A percentile compares a stretch with the other conserved stretches of the same genome.
phyloP scores from a whole-genome alignment of 2,113 vertebrate species.

The Osmerus mordax region DNA sequence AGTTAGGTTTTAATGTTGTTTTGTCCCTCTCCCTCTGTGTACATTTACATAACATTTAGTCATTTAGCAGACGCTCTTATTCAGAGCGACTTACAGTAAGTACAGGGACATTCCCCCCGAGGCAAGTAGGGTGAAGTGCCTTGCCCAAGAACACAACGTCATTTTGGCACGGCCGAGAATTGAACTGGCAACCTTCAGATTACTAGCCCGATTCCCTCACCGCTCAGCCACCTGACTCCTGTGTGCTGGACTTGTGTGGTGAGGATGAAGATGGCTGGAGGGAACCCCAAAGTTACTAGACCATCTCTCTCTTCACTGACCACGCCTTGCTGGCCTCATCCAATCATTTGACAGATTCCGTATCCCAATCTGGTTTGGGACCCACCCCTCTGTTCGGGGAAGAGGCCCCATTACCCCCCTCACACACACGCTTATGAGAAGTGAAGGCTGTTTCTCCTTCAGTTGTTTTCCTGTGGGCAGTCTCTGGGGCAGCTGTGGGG shows the following conservation, averaged over 20 bases:
- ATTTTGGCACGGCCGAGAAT: too few relatives aligned
- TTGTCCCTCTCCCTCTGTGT: conserved; percentile 10
- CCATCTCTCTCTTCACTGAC: not conserved
- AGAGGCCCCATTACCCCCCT: not conserved
- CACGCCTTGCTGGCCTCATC: conserved; percentile 5
- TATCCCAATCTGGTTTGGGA: not conserved
- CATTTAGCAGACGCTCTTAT: too few relatives aligned
- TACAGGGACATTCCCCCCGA: too few relatives aligned
- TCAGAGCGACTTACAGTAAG: too few relatives aligned
- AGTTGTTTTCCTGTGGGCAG: too few relatives aligned
- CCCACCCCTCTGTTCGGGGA: not conserved
- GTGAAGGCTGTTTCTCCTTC: not conserved
- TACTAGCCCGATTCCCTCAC: too few relatives aligned
- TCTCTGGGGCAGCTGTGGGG: too few relatives aligned
- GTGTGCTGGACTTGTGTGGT: conserved; percentile 12
- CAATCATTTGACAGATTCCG: not conserved
- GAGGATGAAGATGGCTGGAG: conserved; percentile 46
- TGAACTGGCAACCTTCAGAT: too few relatives aligned
- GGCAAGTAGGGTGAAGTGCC: too few relatives aligned
- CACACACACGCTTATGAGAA: not conserved
- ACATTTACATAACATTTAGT: too few relatives aligned
- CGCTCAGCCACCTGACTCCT: not conserved
- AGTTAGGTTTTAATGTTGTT: conserved; percentile 58
- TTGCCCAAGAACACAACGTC: too few relatives aligned
- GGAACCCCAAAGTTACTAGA: conserved; percentile 15